Conservation (phyloP, 2,797 vertebrate genomes). For the Rhinophrynus dorsalis region DNA sequence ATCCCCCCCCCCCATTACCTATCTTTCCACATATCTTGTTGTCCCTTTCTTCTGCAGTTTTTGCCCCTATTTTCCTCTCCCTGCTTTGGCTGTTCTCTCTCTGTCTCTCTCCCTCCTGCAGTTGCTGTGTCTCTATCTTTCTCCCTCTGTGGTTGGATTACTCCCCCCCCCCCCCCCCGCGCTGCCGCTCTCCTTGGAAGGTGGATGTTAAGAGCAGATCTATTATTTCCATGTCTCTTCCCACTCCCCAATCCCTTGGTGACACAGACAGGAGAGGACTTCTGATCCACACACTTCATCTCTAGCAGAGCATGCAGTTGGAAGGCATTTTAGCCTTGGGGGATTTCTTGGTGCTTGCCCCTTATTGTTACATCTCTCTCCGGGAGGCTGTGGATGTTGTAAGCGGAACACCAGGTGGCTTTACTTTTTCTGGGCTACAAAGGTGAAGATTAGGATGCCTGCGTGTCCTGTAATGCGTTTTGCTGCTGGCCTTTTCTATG, state of each 20-base stretch:
- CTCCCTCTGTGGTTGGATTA: neutral
- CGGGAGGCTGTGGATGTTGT: too few species aligned
- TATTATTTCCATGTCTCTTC: neutral
- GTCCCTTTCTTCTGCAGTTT: too few species aligned
- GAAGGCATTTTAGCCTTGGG: slow-evolving; percentile 34
- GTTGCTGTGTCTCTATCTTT: neutral
- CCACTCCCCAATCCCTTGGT: neutral
- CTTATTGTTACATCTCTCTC: slow-evolving; percentile 19
- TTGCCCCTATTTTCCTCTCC: too few species aligned
- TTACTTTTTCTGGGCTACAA: neutral
- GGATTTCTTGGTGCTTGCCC: slow-evolving; percentile 12
- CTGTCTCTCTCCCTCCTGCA: neutral
- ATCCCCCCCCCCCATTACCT: neutral
- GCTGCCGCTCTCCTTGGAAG: neutral
- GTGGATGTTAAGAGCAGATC: neutral
- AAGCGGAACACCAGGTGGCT: neutral
- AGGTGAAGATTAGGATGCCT: neutral
- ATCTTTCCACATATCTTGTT: too few species aligned
- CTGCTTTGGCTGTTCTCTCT: slow-evolving; percentile 11
- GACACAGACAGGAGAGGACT: slow-evolving; percentile 21
- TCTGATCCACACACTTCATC: slow-evolving; percentile 27
- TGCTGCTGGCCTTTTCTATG: neutral
- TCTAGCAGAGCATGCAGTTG: slow-evolving; percentile 16
- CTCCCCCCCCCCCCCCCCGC: neutral
- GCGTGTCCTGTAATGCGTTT: neutral